Conservation (phyloP, 1,140 invertebrate species). For the Sycobia sp. region DNA sequence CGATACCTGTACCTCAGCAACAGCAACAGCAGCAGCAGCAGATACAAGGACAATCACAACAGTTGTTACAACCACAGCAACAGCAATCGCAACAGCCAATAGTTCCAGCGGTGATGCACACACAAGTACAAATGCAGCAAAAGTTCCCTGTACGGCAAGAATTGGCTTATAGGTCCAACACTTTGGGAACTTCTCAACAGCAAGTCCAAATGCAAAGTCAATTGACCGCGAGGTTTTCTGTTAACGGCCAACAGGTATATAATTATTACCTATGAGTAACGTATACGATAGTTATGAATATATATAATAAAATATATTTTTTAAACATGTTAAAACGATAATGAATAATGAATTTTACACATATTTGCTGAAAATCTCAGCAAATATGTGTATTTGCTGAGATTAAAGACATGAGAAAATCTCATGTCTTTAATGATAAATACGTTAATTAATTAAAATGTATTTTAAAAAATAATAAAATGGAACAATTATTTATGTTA, state of each 20-base stretch:
- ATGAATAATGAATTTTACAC: too few relatives aligned
- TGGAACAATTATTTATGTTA: too few relatives aligned
- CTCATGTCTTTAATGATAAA: neutral
- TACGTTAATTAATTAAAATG: too few relatives aligned
- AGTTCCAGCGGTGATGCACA: conserved; percentile 40
- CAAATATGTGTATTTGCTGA: too few relatives aligned
- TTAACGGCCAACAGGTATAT: conserved; percentile 53
- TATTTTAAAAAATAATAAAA: neutral
- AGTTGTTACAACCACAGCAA: too few relatives aligned
- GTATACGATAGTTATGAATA: neutral
- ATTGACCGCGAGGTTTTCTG: conserved; percentile 48
- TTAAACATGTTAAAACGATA: neutral
- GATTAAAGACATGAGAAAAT: too few relatives aligned
- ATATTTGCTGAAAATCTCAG: too few relatives aligned
- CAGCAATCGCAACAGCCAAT: conserved; percentile 31
- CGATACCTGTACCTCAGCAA: conserved; percentile 53
- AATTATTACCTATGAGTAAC: too few relatives aligned
- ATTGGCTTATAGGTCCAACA: conserved; percentile 45
- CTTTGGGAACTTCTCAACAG: neutral
- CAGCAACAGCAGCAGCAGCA: conserved; percentile 33
- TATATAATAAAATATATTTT: neutral
- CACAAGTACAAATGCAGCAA: conserved; percentile 56
- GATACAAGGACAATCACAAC: conserved; percentile 26
- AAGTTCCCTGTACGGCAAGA: conserved; percentile 57
- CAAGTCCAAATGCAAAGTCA: conserved; percentile 50